Conservation (phyloP, 37 sponge, comb jelly and placozoan genomes). For the Spongilla lacustris region DNA sequence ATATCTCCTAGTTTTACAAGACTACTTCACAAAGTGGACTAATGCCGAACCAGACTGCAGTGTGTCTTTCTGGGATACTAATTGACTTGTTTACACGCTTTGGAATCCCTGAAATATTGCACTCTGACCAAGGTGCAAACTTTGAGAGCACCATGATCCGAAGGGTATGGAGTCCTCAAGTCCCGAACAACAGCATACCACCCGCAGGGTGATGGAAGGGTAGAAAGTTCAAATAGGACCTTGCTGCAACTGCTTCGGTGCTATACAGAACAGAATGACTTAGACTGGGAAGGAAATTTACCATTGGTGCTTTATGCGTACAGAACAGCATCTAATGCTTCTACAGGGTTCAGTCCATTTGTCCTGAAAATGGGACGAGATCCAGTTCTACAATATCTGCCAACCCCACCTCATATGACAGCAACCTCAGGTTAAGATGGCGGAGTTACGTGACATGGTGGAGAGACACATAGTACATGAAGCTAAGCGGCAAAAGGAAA, state of each 20-base stretch:
- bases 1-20: conserved; percentile 60
- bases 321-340: conserved; percentile 46
- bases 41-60: conserved; percentile 47
- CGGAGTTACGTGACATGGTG: conserved; percentile 48
- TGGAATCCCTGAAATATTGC: conserved; percentile 38
- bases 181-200: conserved; percentile 54
- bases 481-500: conserved; percentile 28
- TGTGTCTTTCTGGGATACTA: conserved; percentile 9
- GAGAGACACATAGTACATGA: conserved; percentile 13
- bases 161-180: conserved; percentile 36
- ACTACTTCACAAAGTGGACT: conserved; percentile 78
- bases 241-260: conserved; percentile 54
- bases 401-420: conserved; percentile 30
- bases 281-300: conserved; percentile 64
- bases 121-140: conserved; percentile 66
- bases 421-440: conserved; percentile 20
- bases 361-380: conserved; percentile 53
- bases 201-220: conserved; percentile 72
- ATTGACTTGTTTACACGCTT: conserved; percentile 19
- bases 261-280: conserved; percentile 31
- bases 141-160: conserved; percentile 56
- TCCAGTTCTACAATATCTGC: background rate
- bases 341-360: conserved; percentile 49
- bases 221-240: conserved; percentile 56
- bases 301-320: conserved; percentile 65